Percentiles rank a stretch among this genome's conserved stretches.
phyloP scores from a whole-genome alignment of 2,797 vertebrate genomes.

The Micrastur ruficollis region DNA sequence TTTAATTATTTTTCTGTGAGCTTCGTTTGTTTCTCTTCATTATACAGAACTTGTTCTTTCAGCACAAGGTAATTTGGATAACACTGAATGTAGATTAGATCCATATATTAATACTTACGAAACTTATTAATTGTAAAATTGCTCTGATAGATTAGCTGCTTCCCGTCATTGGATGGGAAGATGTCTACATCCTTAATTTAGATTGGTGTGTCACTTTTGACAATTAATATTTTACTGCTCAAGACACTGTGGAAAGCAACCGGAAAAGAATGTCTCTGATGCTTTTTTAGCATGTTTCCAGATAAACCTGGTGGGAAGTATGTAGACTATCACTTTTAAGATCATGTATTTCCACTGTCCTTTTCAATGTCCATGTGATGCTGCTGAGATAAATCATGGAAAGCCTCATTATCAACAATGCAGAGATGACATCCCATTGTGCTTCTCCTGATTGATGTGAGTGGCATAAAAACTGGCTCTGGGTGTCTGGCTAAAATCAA shows the following conservation, averaged over 20 bases:
- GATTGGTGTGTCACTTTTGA: background rate
- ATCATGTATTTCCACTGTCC: background rate
- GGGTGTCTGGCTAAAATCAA: slow-evolving; percentile 16
- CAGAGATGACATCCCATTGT: background rate
- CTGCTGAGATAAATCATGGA: background rate
- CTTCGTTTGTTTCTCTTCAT: slow-evolving; percentile 22
- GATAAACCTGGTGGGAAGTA: background rate
- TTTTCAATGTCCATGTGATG: background rate
- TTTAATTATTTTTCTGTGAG: slow-evolving; percentile 54
- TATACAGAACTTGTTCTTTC: slow-evolving; percentile 45
- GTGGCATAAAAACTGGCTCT: background rate
- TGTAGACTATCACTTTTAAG: background rate
- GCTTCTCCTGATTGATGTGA: background rate
- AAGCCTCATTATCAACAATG: background rate
- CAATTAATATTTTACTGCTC: background rate
- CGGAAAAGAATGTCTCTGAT: background rate
- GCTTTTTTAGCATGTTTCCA: background rate
- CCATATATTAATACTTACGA: background rate
- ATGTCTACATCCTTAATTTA: background rate
- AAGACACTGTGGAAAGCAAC: background rate
- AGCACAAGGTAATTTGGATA: slow-evolving; percentile 53
- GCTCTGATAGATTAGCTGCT: background rate
- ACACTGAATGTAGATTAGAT: slow-evolving; percentile 13
- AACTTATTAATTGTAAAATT: slow-evolving; percentile 19
- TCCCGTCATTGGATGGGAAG: background rate